These are phyloP conservation scores for Emys orbicularis DNA, from an alignment of 2,797 vertebrate species.

Conservation along the genomic window DNA sequence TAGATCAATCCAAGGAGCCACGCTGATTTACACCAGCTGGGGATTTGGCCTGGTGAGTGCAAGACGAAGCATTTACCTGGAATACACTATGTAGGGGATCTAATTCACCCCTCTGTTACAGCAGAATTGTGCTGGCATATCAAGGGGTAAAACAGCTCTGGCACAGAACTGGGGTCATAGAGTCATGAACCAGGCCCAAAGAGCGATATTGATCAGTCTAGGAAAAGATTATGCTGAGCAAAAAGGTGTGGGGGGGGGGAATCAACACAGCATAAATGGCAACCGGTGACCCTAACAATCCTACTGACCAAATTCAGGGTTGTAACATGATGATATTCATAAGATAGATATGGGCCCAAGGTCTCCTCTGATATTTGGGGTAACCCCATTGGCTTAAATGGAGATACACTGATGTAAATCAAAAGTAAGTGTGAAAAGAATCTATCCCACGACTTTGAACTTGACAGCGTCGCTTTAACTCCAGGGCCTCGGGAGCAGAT, in stretches of 20 bases:
- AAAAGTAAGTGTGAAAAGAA: not conserved
- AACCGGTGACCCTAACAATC: not conserved
- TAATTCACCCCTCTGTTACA: not conserved
- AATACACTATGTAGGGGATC: not conserved
- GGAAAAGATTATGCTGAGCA: not conserved
- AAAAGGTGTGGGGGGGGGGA: not conserved
- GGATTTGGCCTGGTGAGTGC: not conserved
- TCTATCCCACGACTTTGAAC: not conserved
- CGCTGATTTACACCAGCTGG: not conserved
- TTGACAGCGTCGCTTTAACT: not conserved
- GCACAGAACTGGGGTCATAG: not conserved
- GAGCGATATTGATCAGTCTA: not conserved
- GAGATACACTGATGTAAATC: not conserved
- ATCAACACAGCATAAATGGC: not conserved
- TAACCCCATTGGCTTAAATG: not conserved
- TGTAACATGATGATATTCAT: not conserved
- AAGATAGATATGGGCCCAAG: not conserved
- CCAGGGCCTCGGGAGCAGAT: constrained; percentile 65
- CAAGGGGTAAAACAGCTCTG: not conserved
- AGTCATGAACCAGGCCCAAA: not conserved
- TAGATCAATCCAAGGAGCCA: not conserved
- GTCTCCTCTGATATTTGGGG: accelerated
- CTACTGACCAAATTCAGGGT: not conserved
- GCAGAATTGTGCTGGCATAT: not conserved
- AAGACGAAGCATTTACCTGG: not conserved